phyloP scores from a whole-genome alignment of 2,888 invertebrate species.

The Apodemia duryi region DNA sequence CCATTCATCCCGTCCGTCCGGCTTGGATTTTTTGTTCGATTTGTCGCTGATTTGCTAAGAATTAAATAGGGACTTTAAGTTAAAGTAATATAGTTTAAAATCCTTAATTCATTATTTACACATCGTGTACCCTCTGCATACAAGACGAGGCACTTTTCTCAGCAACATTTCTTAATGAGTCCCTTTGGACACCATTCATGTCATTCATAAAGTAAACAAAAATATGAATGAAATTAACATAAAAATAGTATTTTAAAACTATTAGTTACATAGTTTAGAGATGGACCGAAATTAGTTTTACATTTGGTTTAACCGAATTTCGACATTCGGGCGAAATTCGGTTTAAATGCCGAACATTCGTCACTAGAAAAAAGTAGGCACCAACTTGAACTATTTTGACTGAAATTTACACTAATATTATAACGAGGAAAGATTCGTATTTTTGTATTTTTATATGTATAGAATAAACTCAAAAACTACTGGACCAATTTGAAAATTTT shows the following conservation, averaged over 20 bases:
- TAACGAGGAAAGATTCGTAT: too few relatives aligned
- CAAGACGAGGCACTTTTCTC: slow-evolving; percentile 44
- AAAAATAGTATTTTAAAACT: slow-evolving; percentile 17
- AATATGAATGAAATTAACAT: slow-evolving; percentile 53
- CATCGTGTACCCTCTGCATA: slow-evolving; percentile 29
- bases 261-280: slow-evolving; percentile 16
- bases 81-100: neutral
- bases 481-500: too few relatives aligned
- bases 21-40: slow-evolving; percentile 41
- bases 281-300: too few relatives aligned
- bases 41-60: neutral
- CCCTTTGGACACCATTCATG: slow-evolving; percentile 68
- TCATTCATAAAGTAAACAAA: slow-evolving; percentile 70
- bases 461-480: too few relatives aligned
- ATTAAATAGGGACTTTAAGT: neutral
- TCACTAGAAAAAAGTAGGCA: too few relatives aligned
- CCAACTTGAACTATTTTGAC: too few relatives aligned
- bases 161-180: slow-evolving; percentile 69
- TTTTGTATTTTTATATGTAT: too few relatives aligned
- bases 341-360: too few relatives aligned
- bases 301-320: too few relatives aligned
- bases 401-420: too few relatives aligned
- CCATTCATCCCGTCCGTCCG: slow-evolving; percentile 69
- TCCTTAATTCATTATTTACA: neutral
- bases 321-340: too few relatives aligned